Percentiles rank a stretch among this genome's conserved stretches.
phyloP scores from a whole-genome alignment of 1,140 invertebrate genomes.

The Drosophila oshimai region DNA sequence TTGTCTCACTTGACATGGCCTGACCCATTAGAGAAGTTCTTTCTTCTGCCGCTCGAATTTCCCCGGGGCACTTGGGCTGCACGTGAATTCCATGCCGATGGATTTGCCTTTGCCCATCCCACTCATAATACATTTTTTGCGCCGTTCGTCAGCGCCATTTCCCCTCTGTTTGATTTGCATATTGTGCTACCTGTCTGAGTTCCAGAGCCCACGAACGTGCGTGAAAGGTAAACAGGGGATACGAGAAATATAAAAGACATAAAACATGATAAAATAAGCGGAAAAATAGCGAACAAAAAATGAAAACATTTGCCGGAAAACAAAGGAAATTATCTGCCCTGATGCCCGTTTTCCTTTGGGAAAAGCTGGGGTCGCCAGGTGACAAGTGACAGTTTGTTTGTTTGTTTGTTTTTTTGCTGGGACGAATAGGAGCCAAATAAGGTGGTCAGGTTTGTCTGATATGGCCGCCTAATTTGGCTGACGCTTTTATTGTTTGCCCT shows the following conservation, averaged over 20 bases:
- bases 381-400: slow-evolving; percentile 75
- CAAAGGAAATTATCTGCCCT: slow-evolving; percentile 78
- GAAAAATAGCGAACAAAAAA: slow-evolving; percentile 68
- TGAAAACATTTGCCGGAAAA: slow-evolving; percentile 67
- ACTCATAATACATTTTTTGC: slow-evolving; percentile 5
- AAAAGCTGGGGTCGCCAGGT: slow-evolving; percentile 29
- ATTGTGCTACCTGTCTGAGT: slow-evolving; percentile 70
- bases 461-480: slow-evolving; percentile 63
- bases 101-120: background rate
- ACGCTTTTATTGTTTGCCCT: slow-evolving; percentile 59
- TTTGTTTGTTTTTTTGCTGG: slow-evolving; percentile 50
- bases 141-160: slow-evolving; percentile 41
- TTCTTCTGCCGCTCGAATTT: slow-evolving; percentile 14
- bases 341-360: slow-evolving; percentile 15
- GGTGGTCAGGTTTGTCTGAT: slow-evolving; percentile 13
- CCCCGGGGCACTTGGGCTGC: slow-evolving; percentile 28
- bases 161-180: slow-evolving; percentile 70
- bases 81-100: slow-evolving; percentile 66
- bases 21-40: slow-evolving; percentile 49
- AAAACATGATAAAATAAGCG: slow-evolving; percentile 67
- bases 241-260: slow-evolving; percentile 42
- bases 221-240: slow-evolving; percentile 46
- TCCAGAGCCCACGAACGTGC: slow-evolving; percentile 18
- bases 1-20: too few relatives aligned
- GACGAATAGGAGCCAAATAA: background rate